phyloP scores from a whole-genome alignment of 2,113 vertebrate genomes.

The Leiothrix lutea region DNA sequence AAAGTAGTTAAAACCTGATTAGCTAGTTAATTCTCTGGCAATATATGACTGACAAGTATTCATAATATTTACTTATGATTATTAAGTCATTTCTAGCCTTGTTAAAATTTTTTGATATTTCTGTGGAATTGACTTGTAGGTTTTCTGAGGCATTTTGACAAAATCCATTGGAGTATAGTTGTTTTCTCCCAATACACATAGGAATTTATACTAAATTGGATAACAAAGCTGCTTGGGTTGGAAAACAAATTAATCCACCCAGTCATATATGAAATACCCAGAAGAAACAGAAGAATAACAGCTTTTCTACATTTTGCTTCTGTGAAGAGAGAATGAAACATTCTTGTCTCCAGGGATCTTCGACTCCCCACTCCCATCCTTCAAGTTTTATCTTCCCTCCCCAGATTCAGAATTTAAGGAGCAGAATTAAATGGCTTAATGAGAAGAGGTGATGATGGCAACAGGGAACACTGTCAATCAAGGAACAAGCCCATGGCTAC shows the following conservation, averaged over 20 bases:
- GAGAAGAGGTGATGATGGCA: neutral
- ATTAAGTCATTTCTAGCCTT: neutral
- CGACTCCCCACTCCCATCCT: neutral
- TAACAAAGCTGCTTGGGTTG: conserved; percentile 14
- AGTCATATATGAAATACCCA: neutral
- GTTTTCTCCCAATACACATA: neutral
- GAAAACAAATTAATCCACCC: conserved; percentile 41
- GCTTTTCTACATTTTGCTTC: neutral
- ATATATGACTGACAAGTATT: neutral
- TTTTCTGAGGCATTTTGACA: neutral
- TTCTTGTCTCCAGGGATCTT: neutral
- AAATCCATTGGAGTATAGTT: neutral
- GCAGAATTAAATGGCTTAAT: neutral
- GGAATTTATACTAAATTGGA: neutral
- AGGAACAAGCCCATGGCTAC: neutral
- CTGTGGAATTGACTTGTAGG: neutral
- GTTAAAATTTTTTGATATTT: neutral
- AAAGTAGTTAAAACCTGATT: neutral
- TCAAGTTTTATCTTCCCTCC: neutral
- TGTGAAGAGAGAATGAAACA: conserved; percentile 2
- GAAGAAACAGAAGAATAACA: conserved; percentile 18
- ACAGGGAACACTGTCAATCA: neutral
- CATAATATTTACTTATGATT: neutral
- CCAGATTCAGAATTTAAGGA: neutral
- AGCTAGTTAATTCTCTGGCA: neutral